phyloP scores from a whole-genome alignment of 2,888 invertebrate species.

The Leptopilina syphax region DNA sequence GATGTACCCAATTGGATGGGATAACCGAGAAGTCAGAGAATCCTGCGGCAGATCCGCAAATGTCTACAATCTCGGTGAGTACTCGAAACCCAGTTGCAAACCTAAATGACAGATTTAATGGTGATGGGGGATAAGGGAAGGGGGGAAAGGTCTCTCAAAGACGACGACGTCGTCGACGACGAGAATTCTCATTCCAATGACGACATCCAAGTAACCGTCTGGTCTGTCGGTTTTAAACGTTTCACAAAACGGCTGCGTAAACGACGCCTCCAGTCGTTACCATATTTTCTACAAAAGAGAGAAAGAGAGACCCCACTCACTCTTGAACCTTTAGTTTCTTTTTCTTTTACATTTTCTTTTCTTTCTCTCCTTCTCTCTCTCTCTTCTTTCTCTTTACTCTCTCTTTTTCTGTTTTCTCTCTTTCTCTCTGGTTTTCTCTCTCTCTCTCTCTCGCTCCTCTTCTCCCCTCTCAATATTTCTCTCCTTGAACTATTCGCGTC shows the following conservation, averaged over 20 bases:
- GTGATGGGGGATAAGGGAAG: neutral
- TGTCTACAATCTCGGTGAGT: slow-evolving; percentile 81
- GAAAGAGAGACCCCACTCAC: neutral
- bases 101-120: slow-evolving; percentile 57
- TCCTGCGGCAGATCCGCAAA: slow-evolving; percentile 81
- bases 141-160: slow-evolving; percentile 33
- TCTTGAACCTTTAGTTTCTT: neutral
- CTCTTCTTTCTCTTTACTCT: too few relatives aligned
- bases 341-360: neutral
- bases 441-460: slow-evolving; percentile 20
- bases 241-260: slow-evolving; percentile 44
- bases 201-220: slow-evolving; percentile 45
- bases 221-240: slow-evolving; percentile 45
- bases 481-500: slow-evolving; percentile 25
- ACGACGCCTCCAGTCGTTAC: slow-evolving; percentile 37
- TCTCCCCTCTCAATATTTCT: slow-evolving; percentile 1
- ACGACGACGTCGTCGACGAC: slow-evolving; percentile 35
- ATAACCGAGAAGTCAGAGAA: slow-evolving; percentile 81
- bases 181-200: slow-evolving; percentile 50
- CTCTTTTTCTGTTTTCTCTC: too few relatives aligned
- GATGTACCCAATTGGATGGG: slow-evolving; percentile 83
- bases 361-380: neutral
- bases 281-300: slow-evolving; percentile 4
- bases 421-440: neutral
- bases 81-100: slow-evolving; percentile 43